Evolutionary conservation across 2,113 vertebrate genomes (phyloP), one percentile per base, ranked within the genome.

Genomic region (Ellobius talpinus): DNA sequence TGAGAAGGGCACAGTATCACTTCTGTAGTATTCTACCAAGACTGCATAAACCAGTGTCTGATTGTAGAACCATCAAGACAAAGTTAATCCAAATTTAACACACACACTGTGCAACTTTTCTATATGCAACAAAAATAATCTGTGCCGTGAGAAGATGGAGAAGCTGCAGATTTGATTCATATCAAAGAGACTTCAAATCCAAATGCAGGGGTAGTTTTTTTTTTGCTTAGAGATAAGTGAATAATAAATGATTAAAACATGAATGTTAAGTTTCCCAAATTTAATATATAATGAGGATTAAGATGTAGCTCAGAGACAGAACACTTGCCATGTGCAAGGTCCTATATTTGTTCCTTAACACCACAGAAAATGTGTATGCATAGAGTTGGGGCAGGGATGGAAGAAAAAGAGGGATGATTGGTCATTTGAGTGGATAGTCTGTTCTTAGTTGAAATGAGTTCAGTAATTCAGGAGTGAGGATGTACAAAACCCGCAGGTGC

Each of bases 401-500:
- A 14, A 42, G 36, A n/a, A 36, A 23, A 21, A 21, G 29, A 12
- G 17, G 42, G 33, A 5, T 55, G 33, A 3, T 26, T 24, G 21
- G 16, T 68, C 73, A 55, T 85, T 10, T 58, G 90, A 88, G 14
- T 79, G 42, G 31, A 23, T 74, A 16, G 65, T 70, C 73, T 96
- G 24, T 93, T 82, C 58, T 92, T 72, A 65, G 66, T 33, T 84
- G 79, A 91, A 93, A 82, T 82, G 9, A 70, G 47, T 36, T 87
- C 45, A 81, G 66, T 12, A 91, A 52, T 68, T 50, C 81, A n/a
- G n/a, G 50, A 65, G 9, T 61, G 23, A 87, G 70, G 36, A 52
- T 94, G 21, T 81, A 42, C 47, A 87, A 19, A 39, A 45, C 89
- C 78, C 26, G n/a, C 24, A 77, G 33, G 55, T 87, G 36, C 45